These are phyloP conservation scores for Drosophila cyrtoloma DNA, from an alignment of 2,888 invertebrate species.

Conservation along the genomic window DNA sequence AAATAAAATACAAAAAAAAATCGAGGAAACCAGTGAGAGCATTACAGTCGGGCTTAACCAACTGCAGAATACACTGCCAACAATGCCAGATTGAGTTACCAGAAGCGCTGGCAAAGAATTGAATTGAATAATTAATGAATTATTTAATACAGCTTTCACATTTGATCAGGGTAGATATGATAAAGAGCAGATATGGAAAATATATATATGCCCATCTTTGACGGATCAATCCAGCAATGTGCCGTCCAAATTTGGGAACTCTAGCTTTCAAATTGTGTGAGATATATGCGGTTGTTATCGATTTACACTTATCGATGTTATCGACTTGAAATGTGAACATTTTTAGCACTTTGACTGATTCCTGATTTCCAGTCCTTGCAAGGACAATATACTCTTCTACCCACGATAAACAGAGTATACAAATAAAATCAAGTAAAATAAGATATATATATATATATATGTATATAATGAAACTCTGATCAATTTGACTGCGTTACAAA, in stretches of 20 bases:
- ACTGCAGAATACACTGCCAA: background rate
- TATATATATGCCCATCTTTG: background rate
- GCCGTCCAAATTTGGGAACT: background rate
- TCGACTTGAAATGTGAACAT: background rate
- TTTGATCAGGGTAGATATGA: too few species aligned
- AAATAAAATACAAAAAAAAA: background rate
- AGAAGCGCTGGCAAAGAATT: background rate
- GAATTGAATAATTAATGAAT: too few species aligned
- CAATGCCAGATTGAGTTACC: too few species aligned
- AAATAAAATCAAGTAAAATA: conserved; percentile 6
- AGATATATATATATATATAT: too few species aligned
- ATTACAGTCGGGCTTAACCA: background rate
- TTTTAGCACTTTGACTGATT: background rate
- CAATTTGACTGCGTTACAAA: background rate
- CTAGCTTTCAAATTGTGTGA: background rate
- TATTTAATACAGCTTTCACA: too few species aligned
- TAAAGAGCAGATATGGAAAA: background rate
- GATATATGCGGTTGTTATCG: background rate
- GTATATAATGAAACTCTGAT: background rate
- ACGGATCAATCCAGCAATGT: background rate
- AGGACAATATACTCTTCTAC: background rate
- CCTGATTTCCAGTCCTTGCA: background rate
- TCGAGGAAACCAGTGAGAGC: conserved; percentile 3
- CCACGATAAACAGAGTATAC: background rate
- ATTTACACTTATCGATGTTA: background rate